Evolutionary conservation across 2,888 invertebrate genomes (phyloP).

Genomic region (Mechanitis messenoides): DNA sequence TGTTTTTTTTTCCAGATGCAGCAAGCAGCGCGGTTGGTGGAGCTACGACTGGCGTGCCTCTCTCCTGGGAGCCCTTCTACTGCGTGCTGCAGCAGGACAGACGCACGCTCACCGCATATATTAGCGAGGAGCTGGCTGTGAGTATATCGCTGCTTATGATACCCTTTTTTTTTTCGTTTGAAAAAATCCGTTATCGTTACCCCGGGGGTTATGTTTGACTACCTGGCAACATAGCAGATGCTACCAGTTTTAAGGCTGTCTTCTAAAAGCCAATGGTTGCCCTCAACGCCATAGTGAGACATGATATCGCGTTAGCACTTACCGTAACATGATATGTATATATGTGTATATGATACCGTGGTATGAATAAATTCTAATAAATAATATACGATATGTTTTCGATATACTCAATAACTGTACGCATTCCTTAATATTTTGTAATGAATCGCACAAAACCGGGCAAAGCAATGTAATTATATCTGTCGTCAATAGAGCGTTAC

Average conservation of each 20-base stretch:
- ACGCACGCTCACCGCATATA: slow-evolving; percentile 84
- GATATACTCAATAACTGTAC: slow-evolving; percentile 9
- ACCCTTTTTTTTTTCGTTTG: background rate
- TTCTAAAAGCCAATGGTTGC: no score
- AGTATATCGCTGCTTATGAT: slow-evolving; percentile 53
- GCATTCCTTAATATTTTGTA: slow-evolving; percentile 32
- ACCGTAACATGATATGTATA: no score
- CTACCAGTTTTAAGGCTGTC: no score
- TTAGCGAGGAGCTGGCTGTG: slow-evolving; percentile 87
- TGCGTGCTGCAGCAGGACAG: slow-evolving; percentile 86
- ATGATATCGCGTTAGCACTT: no score
- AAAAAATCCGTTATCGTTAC: no score
- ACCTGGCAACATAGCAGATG: no score
- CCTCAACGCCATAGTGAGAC: no score
- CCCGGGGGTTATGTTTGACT: no score
- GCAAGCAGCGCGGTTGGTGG: slow-evolving; percentile 69
- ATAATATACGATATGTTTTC: slow-evolving; percentile 6
- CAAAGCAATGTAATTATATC: slow-evolving; percentile 46
- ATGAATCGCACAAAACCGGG: slow-evolving; percentile 44
- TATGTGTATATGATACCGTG: no score
- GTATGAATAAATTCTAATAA: no score
- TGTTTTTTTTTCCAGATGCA: slow-evolving; percentile 61
- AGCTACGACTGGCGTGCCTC: slow-evolving; percentile 73
- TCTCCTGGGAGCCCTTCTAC: slow-evolving; percentile 87
- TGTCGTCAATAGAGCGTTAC: slow-evolving; percentile 54